Percentiles rank a stretch among this genome's conserved stretches.
These are phyloP conservation scores for Grallaria varia DNA, from an alignment of 2,113 vertebrate genomes.

Conservation along the genomic window DNA sequence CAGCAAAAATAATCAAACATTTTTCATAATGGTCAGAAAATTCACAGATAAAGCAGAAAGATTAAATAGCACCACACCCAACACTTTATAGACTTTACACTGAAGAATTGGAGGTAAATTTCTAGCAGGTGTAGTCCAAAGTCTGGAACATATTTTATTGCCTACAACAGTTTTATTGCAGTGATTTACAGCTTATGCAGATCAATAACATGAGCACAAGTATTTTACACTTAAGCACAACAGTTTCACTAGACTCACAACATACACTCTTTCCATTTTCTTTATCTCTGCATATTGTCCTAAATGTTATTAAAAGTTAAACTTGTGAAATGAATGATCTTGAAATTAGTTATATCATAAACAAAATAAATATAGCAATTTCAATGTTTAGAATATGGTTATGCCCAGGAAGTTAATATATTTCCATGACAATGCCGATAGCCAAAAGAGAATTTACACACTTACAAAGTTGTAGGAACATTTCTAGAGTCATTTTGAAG, in stretches of 20 bases:
- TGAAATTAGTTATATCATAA: not conserved
- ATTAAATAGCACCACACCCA: not conserved
- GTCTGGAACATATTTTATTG: slow-evolving; percentile 21
- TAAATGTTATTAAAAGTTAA: not conserved
- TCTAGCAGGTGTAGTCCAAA: not conserved
- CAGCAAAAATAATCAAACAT: not conserved
- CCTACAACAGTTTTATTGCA: not conserved
- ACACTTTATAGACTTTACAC: not conserved
- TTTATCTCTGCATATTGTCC: not conserved
- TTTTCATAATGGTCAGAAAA: not conserved
- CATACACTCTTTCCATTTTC: not conserved
- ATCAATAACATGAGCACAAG: not conserved
- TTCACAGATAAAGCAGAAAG: not conserved
- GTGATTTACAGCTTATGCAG: not conserved
- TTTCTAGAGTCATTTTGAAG: not conserved
- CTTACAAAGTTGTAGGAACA: not conserved
- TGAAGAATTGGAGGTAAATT: not conserved
- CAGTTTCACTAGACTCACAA: not conserved
- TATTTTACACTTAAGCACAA: not conserved
- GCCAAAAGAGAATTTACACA: not conserved
- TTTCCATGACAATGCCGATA: not conserved
- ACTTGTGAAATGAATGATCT: accelerated
- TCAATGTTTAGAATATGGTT: not conserved
- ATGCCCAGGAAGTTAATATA: not conserved
- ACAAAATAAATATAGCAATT: not conserved